Conservation (phyloP, 92 coral and sea anemone genomes). For the Nematostella vectensis region DNA sequence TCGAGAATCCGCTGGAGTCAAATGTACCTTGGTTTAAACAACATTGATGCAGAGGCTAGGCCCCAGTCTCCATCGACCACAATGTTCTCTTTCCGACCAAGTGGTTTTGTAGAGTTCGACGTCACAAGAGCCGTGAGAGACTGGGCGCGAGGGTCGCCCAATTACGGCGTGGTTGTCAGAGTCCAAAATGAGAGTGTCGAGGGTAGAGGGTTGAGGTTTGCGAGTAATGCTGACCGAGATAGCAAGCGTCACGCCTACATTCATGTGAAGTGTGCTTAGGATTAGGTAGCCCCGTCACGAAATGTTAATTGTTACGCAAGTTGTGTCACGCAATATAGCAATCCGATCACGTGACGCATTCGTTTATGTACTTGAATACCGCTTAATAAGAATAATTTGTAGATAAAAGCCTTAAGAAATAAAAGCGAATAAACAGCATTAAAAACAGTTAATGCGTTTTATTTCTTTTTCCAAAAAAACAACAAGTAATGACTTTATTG, state of each 20-base stretch:
- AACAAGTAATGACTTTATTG: too few species aligned
- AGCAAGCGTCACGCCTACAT: conserved; percentile 29
- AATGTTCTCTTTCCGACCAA: conserved; percentile 41
- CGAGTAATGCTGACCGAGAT: conserved; percentile 36
- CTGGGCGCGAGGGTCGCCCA: conserved; percentile 46
- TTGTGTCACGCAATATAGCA: too few species aligned
- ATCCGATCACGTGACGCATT: too few species aligned
- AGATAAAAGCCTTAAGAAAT: too few species aligned
- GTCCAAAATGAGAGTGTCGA: conserved; percentile 33
- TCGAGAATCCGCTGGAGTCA: conserved; percentile 10
- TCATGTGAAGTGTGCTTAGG: conserved; percentile 30
- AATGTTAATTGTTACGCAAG: too few species aligned
- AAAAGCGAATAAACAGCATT: too few species aligned
- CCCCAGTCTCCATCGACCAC: conserved; percentile 33
- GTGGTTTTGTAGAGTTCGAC: conserved; percentile 70
- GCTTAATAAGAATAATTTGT: too few species aligned
- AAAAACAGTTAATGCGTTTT: too few species aligned
- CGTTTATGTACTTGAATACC: too few species aligned
- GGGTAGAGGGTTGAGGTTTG: conserved; percentile 48
- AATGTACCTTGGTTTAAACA: conserved; percentile 9
- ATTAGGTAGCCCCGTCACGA: background rate
- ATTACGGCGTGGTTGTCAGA: conserved; percentile 47
- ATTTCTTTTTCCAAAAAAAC: too few species aligned
- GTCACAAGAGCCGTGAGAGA: conserved; percentile 41
- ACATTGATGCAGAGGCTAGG: conserved; percentile 14